Conservation (phyloP, 2,113 vertebrate genomes). For the Hassar affinis region DNA sequence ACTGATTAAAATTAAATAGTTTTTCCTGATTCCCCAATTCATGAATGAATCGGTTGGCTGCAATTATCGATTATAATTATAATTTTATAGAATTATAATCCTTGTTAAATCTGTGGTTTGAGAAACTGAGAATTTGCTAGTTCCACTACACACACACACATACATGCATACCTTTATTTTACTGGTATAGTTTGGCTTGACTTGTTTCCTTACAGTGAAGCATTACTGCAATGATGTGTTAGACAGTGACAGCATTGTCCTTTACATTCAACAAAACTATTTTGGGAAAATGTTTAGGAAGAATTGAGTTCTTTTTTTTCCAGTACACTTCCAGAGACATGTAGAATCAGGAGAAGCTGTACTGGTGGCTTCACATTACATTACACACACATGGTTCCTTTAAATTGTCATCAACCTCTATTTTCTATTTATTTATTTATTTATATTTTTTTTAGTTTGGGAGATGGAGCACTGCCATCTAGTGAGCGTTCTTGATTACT, state of each 20-base stretch:
- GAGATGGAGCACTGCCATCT: slow-evolving; percentile 35
- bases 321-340: neutral
- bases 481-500: slow-evolving; percentile 1
- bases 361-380: neutral
- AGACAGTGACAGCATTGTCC: neutral
- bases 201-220: too few species aligned
- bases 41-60: too few species aligned
- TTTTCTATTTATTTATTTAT: too few species aligned
- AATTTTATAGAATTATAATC: too few species aligned
- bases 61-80: too few species aligned
- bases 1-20: too few species aligned
- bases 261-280: neutral
- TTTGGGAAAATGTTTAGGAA: neutral
- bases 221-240: neutral
- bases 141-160: too few species aligned
- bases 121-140: too few species aligned
- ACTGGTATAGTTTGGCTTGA: too few species aligned
- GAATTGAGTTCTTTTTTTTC: neutral
- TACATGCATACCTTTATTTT: too few species aligned
- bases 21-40: too few species aligned
- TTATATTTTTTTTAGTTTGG: neutral
- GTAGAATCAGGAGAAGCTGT: neutral
- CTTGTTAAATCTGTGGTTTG: too few species aligned
- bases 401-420: neutral
- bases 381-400: neutral